Percentiles rank a stretch among this genome's conserved stretches.
phyloP scores from a whole-genome alignment of 2,797 vertebrate species.

The Iguana delicatissima region DNA sequence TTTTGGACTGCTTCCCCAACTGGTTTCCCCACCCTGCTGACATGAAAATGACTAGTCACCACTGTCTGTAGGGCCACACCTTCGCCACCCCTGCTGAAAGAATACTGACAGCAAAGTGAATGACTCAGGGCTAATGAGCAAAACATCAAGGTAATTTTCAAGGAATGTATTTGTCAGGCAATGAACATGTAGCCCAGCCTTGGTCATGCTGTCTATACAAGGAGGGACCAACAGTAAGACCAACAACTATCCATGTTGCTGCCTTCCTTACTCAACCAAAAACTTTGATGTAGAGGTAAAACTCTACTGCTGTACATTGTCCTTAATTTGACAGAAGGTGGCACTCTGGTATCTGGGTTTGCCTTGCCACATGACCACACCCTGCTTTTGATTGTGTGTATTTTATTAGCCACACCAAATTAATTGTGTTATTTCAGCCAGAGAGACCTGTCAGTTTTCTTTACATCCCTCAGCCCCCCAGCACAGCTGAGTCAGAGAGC shows the following conservation, averaged over 20 bases:
- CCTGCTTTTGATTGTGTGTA: constrained; percentile 62
- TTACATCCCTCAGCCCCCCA: not conserved
- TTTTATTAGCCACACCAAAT: constrained; percentile 43
- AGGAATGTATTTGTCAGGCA: not conserved
- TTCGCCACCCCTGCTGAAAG: not conserved
- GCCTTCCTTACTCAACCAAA: not conserved
- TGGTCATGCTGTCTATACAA: not conserved
- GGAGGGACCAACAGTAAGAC: not conserved
- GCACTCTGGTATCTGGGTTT: constrained; percentile 11
- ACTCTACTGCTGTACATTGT: not conserved
- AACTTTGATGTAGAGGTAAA: not conserved
- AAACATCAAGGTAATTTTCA: not conserved
- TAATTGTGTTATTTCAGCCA: not conserved
- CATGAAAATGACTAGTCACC: no score
- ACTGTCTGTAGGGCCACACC: no score
- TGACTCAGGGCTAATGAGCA: not conserved
- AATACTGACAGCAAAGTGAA: not conserved
- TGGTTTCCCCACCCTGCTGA: no score
- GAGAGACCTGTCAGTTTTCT: not conserved
- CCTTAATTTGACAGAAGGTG: constrained; percentile 7
- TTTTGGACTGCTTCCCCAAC: no score
- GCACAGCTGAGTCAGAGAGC: not conserved
- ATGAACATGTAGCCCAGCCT: not conserved
- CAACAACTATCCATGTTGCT: not conserved
- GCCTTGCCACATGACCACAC: constrained; percentile 54